Evolutionary conservation across 2,113 vertebrate genomes (phyloP).

Genomic region (Lethenteron camtschaticum): DNA sequence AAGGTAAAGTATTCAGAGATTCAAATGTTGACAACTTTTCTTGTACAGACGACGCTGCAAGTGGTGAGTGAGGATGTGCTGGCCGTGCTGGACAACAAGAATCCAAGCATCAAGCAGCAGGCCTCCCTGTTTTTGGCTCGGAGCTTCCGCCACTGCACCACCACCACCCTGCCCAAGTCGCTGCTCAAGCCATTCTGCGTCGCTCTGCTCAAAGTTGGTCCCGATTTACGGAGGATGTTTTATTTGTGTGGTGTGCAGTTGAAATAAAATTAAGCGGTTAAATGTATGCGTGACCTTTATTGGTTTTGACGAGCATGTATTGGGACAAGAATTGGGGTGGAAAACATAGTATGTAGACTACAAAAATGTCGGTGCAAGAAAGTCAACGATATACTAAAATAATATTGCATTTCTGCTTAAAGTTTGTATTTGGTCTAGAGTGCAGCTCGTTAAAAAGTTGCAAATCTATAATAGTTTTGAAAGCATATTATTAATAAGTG

Average conservation of each 20-base stretch:
- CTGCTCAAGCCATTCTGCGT: slow-evolving; percentile 75
- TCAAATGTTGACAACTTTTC: slow-evolving; percentile 6
- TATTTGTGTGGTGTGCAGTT: too few relatives aligned
- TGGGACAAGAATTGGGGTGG: too few relatives aligned
- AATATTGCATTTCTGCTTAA: background rate
- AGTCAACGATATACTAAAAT: background rate
- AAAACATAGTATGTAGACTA: too few relatives aligned
- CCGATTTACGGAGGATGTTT: background rate
- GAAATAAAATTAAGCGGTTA: too few relatives aligned
- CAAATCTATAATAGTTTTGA: too few relatives aligned
- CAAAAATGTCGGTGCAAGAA: too few relatives aligned
- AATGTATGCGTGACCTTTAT: too few relatives aligned
- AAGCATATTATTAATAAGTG: too few relatives aligned
- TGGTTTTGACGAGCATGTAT: too few relatives aligned
- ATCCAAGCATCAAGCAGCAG: slow-evolving; percentile 91
- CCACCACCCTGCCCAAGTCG: slow-evolving; percentile 58
- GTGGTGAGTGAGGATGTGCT: slow-evolving; percentile 77
- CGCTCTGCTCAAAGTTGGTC: slow-evolving; percentile 65
- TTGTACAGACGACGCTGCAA: slow-evolving; percentile 56
- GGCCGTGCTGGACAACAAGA: slow-evolving; percentile 95
- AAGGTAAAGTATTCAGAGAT: too few relatives aligned
- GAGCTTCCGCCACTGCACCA: slow-evolving; percentile 71
- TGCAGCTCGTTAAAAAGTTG: too few relatives aligned
- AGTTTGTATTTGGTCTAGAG: too few relatives aligned
- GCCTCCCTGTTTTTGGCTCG: slow-evolving; percentile 81